Evolutionary conservation across 2,797 vertebrate species (phyloP).

Genomic region (Gallinago solitaria): DNA sequence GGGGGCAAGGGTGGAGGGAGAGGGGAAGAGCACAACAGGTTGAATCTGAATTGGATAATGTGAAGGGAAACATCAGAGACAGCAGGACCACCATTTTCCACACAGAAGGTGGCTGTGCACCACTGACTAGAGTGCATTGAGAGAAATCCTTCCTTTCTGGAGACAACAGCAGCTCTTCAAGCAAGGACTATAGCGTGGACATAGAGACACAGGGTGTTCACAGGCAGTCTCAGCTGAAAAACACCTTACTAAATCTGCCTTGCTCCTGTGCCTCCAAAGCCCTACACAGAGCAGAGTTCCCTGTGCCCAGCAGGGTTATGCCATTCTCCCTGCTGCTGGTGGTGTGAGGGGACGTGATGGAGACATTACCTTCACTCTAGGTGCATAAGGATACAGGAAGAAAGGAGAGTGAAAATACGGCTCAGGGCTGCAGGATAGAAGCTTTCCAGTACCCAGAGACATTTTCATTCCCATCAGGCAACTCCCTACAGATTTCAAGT

Average conservation of each 20-base stretch:
- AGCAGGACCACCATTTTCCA: not conserved
- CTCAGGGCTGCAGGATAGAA: not conserved
- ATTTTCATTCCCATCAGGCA: not conserved
- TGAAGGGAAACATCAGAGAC: not conserved
- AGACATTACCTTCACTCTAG: not conserved
- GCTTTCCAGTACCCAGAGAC: not conserved
- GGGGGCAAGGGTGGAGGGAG: not conserved
- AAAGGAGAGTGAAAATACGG: not conserved
- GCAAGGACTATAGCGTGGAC: not conserved
- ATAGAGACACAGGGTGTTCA: not conserved
- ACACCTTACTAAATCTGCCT: not conserved
- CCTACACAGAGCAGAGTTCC: not conserved
- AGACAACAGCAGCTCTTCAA: not conserved
- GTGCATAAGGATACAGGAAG: not conserved
- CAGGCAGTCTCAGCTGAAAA: not conserved
- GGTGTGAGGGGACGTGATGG: not conserved
- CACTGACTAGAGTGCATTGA: not conserved
- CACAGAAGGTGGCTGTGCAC: not conserved
- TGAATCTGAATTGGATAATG: rapidly evolving
- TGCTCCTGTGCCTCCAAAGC: not conserved
- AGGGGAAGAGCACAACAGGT: not conserved
- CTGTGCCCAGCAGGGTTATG: not conserved
- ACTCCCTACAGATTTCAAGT: not conserved
- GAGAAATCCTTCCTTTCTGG: not conserved
- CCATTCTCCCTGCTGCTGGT: not conserved